These are phyloP conservation scores for Rhinoderma darwinii DNA, from an alignment of 2,113 vertebrate genomes.

Conservation along the genomic window DNA sequence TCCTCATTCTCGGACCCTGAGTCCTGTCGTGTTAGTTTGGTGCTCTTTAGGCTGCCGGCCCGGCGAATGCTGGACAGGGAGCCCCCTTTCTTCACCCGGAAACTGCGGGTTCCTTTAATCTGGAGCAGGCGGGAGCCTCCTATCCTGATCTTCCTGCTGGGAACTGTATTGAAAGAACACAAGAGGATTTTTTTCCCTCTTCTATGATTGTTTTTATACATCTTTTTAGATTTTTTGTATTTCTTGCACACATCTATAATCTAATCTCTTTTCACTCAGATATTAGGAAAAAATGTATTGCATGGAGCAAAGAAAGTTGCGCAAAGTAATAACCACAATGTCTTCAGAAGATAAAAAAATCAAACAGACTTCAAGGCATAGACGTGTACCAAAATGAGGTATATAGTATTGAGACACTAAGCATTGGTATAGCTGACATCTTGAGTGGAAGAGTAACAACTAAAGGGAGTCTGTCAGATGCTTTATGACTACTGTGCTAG, in stretches of 20 bases:
- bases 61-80: slow-evolving; percentile 95
- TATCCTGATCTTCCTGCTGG: slow-evolving; percentile 93
- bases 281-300: background rate
- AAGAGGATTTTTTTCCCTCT: slow-evolving; percentile 78
- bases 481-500: too few relatives aligned
- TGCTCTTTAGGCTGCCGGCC: slow-evolving; percentile 98
- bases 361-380: background rate
- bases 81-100: slow-evolving; percentile 97
- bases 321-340: background rate
- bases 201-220: slow-evolving; percentile 63
- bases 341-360: background rate
- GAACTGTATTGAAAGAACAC: slow-evolving; percentile 90
- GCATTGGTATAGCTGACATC: background rate
- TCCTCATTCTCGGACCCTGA: slow-evolving; percentile 98
- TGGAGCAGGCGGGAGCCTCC: slow-evolving; percentile 96
- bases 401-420: background rate
- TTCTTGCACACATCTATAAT: slow-evolving; percentile 49
- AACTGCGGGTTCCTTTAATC: slow-evolving; percentile 98
- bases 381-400: background rate
- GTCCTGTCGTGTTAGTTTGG: slow-evolving; percentile 97
- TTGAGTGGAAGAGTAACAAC: background rate
- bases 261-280: background rate
- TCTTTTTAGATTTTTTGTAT: slow-evolving; percentile 58
- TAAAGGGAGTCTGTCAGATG: too few relatives aligned
- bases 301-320: background rate